Conservation (phyloP, 2,888 invertebrate genomes). For the Bellardia bayeri region DNA sequence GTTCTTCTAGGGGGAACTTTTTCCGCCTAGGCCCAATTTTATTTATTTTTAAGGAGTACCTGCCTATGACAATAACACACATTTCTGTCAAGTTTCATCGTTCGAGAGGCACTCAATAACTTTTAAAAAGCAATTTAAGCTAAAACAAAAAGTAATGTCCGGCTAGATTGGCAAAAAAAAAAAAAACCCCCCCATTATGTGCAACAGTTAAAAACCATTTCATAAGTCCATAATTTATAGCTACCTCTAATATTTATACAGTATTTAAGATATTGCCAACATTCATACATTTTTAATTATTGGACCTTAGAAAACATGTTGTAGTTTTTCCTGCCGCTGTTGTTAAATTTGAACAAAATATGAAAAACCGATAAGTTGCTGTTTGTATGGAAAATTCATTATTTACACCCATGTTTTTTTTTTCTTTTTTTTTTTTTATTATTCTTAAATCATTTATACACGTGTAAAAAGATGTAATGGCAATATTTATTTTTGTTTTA, state of each 20-base stretch:
- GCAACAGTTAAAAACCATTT: too few species aligned
- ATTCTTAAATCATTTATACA: neutral
- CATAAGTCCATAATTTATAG: neutral
- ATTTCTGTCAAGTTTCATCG: too few species aligned
- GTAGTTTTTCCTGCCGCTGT: neutral
- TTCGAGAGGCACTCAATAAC: too few species aligned
- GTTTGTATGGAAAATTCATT: neutral
- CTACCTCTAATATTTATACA: neutral
- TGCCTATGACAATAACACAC: too few species aligned
- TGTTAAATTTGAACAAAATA: neutral
- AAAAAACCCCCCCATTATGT: too few species aligned
- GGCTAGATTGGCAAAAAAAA: too few species aligned
- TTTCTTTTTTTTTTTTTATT: neutral
- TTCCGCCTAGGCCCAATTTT: too few species aligned
- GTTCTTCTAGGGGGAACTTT: too few species aligned
- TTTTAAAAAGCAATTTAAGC: too few species aligned
- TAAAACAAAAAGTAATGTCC: too few species aligned
- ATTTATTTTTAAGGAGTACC: too few species aligned
- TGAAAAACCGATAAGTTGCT: neutral
- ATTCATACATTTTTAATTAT: neutral
- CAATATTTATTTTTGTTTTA: constrained; percentile 2
- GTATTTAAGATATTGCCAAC: neutral
- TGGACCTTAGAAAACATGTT: neutral
- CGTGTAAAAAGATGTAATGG: neutral
- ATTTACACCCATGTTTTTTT: neutral